Conservation (phyloP, 2,888 invertebrate species). For the Psylliodes chrysocephalus region DNA sequence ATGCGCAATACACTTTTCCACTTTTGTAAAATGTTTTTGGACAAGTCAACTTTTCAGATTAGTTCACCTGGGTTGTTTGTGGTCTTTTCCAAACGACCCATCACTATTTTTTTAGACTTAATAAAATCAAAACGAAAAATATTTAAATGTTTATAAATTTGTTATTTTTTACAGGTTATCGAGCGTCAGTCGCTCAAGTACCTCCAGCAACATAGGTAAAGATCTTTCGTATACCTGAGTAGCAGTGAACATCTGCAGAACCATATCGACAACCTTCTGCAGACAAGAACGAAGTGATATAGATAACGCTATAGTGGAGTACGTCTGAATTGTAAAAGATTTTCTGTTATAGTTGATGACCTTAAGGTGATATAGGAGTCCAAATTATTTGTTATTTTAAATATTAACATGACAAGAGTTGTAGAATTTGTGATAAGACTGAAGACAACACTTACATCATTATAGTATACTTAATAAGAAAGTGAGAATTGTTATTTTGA, state of each 20-base stretch:
- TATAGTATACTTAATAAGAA: constrained; percentile 11
- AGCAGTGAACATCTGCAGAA: constrained; percentile 62
- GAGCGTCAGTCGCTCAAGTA: constrained; percentile 58
- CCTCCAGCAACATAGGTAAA: constrained; percentile 56
- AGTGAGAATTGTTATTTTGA: background rate
- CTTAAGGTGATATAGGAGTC: constrained; percentile 9
- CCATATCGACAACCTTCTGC: constrained; percentile 62
- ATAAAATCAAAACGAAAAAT: no score
- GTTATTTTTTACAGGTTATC: constrained; percentile 48
- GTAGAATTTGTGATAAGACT: constrained; percentile 43
- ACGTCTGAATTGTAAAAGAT: constrained; percentile 41
- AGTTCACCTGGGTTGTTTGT: no score
- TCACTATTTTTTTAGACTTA: no score
- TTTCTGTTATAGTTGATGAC: constrained; percentile 9
- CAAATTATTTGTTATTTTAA: constrained; percentile 25
- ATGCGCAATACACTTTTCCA: no score
- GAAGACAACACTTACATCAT: constrained; percentile 22
- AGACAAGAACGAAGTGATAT: constrained; percentile 48
- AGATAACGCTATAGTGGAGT: constrained; percentile 47
- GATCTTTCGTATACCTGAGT: constrained; percentile 63
- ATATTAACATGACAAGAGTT: constrained; percentile 1
- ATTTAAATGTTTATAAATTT: no score
- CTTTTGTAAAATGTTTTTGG: no score
- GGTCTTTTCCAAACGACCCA: no score
- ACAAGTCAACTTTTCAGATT: no score